Conservation (phyloP, 1,140 invertebrate genomes). For the Aphelinus atriplicis region DNA sequence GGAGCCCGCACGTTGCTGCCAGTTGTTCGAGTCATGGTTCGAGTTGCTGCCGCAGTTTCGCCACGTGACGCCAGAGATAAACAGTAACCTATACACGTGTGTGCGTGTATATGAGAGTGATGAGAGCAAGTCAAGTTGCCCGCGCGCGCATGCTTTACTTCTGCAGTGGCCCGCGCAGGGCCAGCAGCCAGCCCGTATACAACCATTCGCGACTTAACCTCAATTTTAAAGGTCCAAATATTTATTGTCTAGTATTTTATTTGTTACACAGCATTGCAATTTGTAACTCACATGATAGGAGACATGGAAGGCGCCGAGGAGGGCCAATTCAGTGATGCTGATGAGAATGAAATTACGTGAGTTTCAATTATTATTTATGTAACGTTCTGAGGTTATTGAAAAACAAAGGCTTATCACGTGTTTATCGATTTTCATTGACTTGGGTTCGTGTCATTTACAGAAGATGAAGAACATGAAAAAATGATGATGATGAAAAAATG, state of each 20-base stretch:
- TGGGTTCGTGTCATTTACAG: no score
- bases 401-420: neutral
- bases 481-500: no score
- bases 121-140: no score
- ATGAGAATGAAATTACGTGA: constrained; percentile 50
- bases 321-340: constrained; percentile 62
- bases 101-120: no score
- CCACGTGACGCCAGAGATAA: no score
- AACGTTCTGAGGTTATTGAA: constrained; percentile 6
- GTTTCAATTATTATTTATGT: neutral
- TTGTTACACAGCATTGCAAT: neutral
- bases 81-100: no score
- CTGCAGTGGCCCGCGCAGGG: neutral
- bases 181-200: neutral
- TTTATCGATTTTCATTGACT: neutral
- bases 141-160: neutral
- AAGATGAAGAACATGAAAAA: no score
- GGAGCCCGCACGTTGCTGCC: no score
- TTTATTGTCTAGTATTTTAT: neutral
- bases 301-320: constrained; percentile 46
- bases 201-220: constrained; percentile 16
- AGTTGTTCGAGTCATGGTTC: no score
- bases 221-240: constrained; percentile 2
- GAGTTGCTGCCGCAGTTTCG: no score
- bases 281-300: neutral